phyloP scores from a whole-genome alignment of 92 coral and sea anemone genomes.

The Isaurus tuberculatus region DNA sequence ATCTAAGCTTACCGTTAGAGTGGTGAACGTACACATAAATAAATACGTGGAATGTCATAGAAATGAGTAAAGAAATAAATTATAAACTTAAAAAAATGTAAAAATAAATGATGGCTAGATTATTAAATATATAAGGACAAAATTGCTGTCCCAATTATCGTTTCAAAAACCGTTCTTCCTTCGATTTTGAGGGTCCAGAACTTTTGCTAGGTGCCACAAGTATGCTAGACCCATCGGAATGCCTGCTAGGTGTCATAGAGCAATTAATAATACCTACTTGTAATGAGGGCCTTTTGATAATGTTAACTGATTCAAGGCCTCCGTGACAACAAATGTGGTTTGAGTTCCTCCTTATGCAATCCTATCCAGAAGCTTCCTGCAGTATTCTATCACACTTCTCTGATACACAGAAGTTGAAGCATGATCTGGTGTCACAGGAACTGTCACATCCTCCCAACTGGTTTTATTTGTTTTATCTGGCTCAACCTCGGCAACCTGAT shows the following conservation, averaged over 20 bases:
- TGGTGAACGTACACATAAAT: no score
- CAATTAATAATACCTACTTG: neutral
- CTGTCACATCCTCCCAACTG: constrained; percentile 2
- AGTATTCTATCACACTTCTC: constrained; percentile 16
- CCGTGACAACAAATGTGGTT: constrained; percentile 18
- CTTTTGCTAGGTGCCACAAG: no score
- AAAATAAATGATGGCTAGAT: no score
- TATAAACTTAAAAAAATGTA: no score
- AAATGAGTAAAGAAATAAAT: no score
- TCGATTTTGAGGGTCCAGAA: no score
- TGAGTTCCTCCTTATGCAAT: constrained; percentile 15
- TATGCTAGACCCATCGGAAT: neutral
- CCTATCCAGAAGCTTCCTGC: constrained; percentile 19
- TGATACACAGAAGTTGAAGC: constrained; percentile 8
- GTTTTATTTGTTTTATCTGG: constrained; percentile 13
- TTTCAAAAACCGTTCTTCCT: no score
- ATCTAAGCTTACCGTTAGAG: no score
- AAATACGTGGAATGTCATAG: no score
- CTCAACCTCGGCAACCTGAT: constrained; percentile 24
- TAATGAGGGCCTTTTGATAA: constrained; percentile 28
- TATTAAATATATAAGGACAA: no score
- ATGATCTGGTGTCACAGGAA: constrained; percentile 16
- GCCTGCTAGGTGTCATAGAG: neutral
- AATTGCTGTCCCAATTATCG: no score
- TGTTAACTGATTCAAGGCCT: constrained; percentile 21